Percentiles rank a stretch among this genome's conserved stretches.
phyloP scores from a whole-genome alignment of 2,797 vertebrate genomes.

The Luscinia megarhynchos region DNA sequence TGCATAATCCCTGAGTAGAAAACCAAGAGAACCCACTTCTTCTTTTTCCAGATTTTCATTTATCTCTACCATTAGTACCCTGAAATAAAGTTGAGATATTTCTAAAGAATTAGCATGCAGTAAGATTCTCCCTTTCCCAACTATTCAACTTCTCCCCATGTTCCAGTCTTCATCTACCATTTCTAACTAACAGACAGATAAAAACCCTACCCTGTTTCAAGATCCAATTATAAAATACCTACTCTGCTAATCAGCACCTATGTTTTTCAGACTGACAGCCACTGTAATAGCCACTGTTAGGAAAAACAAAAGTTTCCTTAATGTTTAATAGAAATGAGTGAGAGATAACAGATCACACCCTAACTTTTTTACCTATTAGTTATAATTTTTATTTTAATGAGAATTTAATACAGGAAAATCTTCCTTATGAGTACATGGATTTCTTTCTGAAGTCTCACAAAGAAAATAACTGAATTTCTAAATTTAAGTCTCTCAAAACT shows the following conservation, averaged over 20 bases:
- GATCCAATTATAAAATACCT: background rate
- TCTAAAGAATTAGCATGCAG: background rate
- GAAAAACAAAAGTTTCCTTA: background rate
- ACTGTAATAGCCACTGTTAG: background rate
- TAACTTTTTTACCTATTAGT: background rate
- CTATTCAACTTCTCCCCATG: background rate
- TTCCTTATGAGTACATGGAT: background rate
- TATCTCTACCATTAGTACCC: conserved; percentile 87
- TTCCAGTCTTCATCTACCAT: background rate
- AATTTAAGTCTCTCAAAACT: background rate
- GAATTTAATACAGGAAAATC: background rate
- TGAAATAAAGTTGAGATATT: conserved; percentile 65
- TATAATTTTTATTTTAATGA: background rate
- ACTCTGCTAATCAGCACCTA: background rate
- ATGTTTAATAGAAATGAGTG: background rate
- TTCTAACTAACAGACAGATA: background rate
- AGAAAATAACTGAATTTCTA: background rate
- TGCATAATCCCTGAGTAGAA: conserved; percentile 79
- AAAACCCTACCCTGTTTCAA: background rate
- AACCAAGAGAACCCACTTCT: conserved; percentile 83
- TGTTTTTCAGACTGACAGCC: background rate
- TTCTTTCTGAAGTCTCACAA: background rate
- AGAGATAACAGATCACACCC: background rate
- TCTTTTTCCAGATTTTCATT: conserved; percentile 83
- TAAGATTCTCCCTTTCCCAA: background rate